Evolutionary conservation across 2,797 vertebrate genomes (phyloP).

Genomic region (Acanthurus leucopareius): DNA sequence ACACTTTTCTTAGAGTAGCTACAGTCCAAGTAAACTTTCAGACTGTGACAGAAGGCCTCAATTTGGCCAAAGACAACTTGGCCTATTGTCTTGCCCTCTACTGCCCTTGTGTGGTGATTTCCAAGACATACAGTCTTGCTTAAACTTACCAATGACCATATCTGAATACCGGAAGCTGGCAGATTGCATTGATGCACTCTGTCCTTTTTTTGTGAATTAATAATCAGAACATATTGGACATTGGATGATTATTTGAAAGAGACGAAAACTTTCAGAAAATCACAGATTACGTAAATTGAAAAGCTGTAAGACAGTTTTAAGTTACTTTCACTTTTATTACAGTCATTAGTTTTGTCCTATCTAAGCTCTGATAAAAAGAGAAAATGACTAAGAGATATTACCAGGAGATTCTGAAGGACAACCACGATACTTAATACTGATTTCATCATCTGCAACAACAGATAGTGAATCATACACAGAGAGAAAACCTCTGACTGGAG

Average conservation of each 20-base stretch:
- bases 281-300: too few relatives aligned
- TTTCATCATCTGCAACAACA: constrained; percentile 20
- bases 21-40: background rate
- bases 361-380: background rate
- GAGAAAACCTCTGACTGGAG: background rate
- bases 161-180: constrained; percentile 20
- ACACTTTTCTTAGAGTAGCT: background rate
- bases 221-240: too few relatives aligned
- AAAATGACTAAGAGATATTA: background rate
- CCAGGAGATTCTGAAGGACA: constrained; percentile 8
- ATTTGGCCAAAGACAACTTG: background rate
- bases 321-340: too few relatives aligned
- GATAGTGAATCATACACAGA: constrained; percentile 22
- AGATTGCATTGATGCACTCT: background rate
- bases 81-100: constrained; percentile 44
- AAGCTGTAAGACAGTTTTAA: too few relatives aligned
- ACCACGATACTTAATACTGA: background rate
- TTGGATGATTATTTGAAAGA: too few relatives aligned
- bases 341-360: too few relatives aligned
- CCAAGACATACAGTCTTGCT: constrained; percentile 32
- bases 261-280: too few relatives aligned
- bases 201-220: background rate
- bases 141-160: constrained; percentile 37
- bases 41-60: too few relatives aligned
- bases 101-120: constrained; percentile 69